Conservation (phyloP, 2,888 invertebrate species). For the Drosophila parthenogenetica region DNA sequence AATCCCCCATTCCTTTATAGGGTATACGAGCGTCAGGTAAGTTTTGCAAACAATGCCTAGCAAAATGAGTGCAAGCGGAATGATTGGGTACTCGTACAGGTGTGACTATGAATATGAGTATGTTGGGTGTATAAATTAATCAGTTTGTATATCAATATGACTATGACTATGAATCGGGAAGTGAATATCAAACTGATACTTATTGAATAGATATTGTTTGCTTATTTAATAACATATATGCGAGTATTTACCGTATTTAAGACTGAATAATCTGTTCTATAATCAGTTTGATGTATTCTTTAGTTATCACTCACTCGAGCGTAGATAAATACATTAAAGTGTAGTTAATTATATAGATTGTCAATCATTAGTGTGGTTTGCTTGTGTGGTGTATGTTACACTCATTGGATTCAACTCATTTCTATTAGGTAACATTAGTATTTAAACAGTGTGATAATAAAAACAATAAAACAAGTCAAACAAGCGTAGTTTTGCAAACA, state of each 20-base stretch:
- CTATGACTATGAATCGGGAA: conserved; percentile 35
- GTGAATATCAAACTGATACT: conserved; percentile 25
- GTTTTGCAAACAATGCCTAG: conserved; percentile 66
- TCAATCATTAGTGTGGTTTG: conserved; percentile 2
- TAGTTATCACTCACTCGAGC: conserved; percentile 2
- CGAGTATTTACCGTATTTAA: not conserved
- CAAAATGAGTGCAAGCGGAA: conserved; percentile 65
- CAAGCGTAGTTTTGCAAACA: no score
- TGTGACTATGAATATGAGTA: conserved; percentile 9
- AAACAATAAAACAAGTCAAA: no score
- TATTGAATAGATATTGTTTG: conserved; percentile 5
- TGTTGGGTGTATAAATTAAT: not conserved
- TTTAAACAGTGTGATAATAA: no score
- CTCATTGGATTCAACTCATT: not conserved
- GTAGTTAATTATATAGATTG: conserved; percentile 3
- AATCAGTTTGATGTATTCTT: not conserved
- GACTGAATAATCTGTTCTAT: no score
- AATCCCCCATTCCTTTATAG: not conserved
- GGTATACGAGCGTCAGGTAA: conserved; percentile 33
- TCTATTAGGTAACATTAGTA: no score
- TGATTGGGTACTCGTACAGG: conserved; percentile 51
- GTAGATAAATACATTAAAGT: conserved; percentile 6
- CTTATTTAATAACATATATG: conserved; percentile 10
- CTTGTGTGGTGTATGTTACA: not conserved
- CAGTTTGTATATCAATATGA: not conserved